phyloP scores from a whole-genome alignment of 2,797 vertebrate species.

The Chloroceryle amazona region DNA sequence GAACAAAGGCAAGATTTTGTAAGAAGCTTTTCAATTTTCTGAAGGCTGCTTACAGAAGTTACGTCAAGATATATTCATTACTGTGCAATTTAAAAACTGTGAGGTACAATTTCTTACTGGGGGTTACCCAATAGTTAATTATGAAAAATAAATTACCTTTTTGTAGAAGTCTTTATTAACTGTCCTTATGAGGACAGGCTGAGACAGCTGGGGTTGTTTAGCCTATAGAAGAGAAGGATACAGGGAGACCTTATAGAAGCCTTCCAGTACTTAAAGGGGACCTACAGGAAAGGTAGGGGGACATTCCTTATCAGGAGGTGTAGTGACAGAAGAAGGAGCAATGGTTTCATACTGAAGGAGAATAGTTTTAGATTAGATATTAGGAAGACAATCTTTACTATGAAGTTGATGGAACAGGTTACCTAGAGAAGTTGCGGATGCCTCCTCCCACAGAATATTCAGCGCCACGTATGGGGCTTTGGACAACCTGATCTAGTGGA shows the following conservation, averaged over 20 bases:
- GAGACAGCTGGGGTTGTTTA: no score
- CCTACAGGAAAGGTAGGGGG: no score
- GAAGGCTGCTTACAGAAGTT: neutral
- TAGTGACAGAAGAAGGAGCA: no score
- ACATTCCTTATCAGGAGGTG: no score
- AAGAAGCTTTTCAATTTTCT: neutral
- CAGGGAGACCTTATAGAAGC: no score
- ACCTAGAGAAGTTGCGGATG: no score
- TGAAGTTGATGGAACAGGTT: neutral
- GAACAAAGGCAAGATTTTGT: neutral
- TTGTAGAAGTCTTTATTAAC: neutral
- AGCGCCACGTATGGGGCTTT: neutral
- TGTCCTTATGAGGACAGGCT: neutral
- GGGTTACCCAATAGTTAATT: neutral
- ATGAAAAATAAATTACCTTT: neutral
- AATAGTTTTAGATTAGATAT: no score
- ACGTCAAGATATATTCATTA: neutral
- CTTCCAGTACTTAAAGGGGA: no score
- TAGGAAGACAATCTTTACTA: neutral
- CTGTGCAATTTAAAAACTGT: neutral
- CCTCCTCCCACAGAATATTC: neutral
- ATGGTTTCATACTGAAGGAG: no score
- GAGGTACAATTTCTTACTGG: neutral
- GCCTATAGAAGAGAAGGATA: no score
- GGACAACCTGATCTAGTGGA: neutral